Percentiles rank a stretch among this genome's conserved stretches.
phyloP scores from a whole-genome alignment of 2,888 invertebrate species.

The Ommatoiulus sabulosus region DNA sequence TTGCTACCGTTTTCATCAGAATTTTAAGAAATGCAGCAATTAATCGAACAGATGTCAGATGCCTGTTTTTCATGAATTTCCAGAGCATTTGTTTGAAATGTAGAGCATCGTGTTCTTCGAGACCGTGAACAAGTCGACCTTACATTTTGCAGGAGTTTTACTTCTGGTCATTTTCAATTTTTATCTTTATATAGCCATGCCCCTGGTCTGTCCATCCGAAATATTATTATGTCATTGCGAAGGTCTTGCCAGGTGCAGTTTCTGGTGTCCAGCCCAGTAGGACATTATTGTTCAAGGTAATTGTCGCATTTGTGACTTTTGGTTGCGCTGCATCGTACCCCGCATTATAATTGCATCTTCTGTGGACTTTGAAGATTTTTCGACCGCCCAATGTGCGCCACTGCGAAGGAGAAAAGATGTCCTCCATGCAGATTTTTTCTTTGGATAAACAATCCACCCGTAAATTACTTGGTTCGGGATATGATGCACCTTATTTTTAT shows the following conservation, averaged over 20 bases:
- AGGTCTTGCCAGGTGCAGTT: slow-evolving; percentile 3
- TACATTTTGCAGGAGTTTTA: not conserved
- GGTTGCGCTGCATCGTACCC: not conserved
- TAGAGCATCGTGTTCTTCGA: not conserved
- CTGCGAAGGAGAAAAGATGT: not conserved
- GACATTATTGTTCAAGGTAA: slow-evolving; percentile 27
- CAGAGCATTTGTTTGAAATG: not conserved
- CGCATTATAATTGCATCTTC: slow-evolving; percentile 20
- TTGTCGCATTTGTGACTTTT: slow-evolving; percentile 1
- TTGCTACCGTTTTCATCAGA: too few species aligned
- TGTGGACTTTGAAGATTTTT: not conserved
- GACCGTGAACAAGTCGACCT: not conserved
- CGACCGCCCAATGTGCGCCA: not conserved
- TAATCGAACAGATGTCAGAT: too few species aligned
- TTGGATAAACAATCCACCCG: slow-evolving; percentile 15
- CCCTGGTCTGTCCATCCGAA: not conserved
- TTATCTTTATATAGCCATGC: slow-evolving; percentile 6
- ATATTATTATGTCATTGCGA: not conserved
- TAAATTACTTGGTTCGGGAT: slow-evolving; percentile 13
- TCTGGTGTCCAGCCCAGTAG: slow-evolving; percentile 15
- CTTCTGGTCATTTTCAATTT: not conserved
- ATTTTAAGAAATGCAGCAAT: too few species aligned
- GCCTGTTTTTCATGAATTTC: too few species aligned
- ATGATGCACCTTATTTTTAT: slow-evolving; percentile 31
- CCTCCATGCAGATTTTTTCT: not conserved